Base-by-base conservation (phyloP, 2,113 vertebrate genomes). In the Zapus hudsonius region DNA sequence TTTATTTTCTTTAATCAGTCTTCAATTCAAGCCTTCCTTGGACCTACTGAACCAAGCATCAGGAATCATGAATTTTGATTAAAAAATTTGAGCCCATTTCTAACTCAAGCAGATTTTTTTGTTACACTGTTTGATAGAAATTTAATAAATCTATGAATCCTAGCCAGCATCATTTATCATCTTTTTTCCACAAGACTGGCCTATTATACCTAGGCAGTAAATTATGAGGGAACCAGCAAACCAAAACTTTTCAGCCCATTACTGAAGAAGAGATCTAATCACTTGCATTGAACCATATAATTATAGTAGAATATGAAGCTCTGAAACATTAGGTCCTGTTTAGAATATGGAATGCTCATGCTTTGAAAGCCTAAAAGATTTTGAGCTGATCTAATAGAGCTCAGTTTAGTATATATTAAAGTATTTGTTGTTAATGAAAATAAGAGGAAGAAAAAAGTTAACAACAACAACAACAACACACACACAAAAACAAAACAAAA, bases 201-300 rank as follows among this genome's bases (percentile, higher is more conserved):
- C 98, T 98, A 99, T 99, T 99, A 99, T 99, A 98, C 98, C 98
- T 98, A 98, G 96, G 98, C 98, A 98, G 98, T 99, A 98, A 99
- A 99, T 99, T 98, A 99, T 98, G 98, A 98, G 98, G 97, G 98
- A 99, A 98, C 98, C 98, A 98, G 98, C 98, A 98, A 99, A 98
- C 98, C 98, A 99, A 99, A 99, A 99, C 98, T 98, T 98, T 98
- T 98, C 98, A 98, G 98, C 97, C 98, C 96, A 93, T 98, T 99
- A 98, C 98, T 98, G 98, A 99, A 99, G 99, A 99, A 98, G 98
- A 99, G 99, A 99, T 99, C 98, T 99, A 99, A 99, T 99, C 99
- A 99, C 98, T 99, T 98, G 98, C 99, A 99, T 98, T 99, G 99
- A 99, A 99, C 99, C 99, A 98, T 99, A 99, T 99, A 99, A 99